Base-by-base conservation (phyloP, 30 jellyfish, hydroid and myxozoan genomes). In the Pelagia noctiluca region DNA sequence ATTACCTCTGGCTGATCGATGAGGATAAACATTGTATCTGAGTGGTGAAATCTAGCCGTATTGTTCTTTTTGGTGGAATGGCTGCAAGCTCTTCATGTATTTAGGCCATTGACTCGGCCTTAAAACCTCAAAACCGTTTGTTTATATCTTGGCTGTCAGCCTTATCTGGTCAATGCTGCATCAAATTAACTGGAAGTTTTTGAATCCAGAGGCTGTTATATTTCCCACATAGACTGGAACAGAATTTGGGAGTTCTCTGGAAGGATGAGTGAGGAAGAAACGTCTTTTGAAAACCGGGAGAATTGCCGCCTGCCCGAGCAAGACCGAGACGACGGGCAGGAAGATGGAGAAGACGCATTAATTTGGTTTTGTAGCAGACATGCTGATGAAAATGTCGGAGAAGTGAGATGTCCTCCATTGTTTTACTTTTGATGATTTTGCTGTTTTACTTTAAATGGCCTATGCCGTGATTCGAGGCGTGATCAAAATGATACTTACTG, bases 121-220 rank as follows among this genome's bases (percentile, higher is more conserved):
- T n/a, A n/a, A n/a, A n/a, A n/a, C n/a, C n/a, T n/a, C n/a, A n/a
- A n/a, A n/a, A n/a, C n/a, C n/a, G 19, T 7, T 71, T 70, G 75
- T 70, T 83, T 83, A 46, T 54, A 60, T 48, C 87, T 71, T 65
- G 93, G 84, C 90, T 64, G 83, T 80, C 71, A 80, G 90, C 37
- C 60, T 50, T 32, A 60, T 74, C 52, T 71, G 88, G 93, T 88
- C 92, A 63, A 89, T 89, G 97, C 89, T 81, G 93, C 97, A 89
- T 71, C 97, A 89, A 89, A 76, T 89, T 54, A 80, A 89, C 88
- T 89, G 95, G 94, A 46, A 68, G 57, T 69, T 23, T 75, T 89
- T 89, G 35, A 89, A 82, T 70, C 97, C 97, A 19, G 95, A 89
- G 29, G 97, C 97, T 50, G 90, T 89, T 13, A 37, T 89, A 53